Evolutionary conservation across 1,140 invertebrate genomes (phyloP).

Genomic region (Ectropis grisescens): DNA sequence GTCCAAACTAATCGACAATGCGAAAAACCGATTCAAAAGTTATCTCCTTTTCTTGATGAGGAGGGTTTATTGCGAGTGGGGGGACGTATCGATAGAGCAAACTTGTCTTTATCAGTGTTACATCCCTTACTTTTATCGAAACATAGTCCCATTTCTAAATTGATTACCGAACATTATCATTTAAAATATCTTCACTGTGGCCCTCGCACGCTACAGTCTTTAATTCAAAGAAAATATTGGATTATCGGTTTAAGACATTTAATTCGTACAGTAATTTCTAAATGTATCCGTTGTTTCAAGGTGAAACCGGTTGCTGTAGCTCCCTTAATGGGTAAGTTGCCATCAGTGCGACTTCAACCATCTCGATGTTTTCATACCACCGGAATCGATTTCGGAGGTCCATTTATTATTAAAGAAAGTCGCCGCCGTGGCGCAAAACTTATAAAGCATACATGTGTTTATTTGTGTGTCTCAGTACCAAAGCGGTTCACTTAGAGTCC

Average conservation of each 20-base stretch:
- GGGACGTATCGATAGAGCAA: constrained; percentile 1
- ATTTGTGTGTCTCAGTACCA: constrained; percentile 54
- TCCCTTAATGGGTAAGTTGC: constrained; percentile 11
- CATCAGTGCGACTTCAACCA: constrained; percentile 14
- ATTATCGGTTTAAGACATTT: constrained; percentile 3
- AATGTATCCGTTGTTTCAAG: constrained; percentile 7
- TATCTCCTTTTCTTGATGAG: constrained; percentile 3
- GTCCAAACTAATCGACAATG: no score
- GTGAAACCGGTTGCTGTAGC: neutral
- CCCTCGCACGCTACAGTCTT: constrained; percentile 1
- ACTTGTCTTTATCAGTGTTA: constrained; percentile 1
- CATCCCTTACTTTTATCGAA: constrained; percentile 6
- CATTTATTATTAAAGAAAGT: constrained; percentile 10
- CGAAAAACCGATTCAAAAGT: no score
- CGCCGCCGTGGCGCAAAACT: neutral
- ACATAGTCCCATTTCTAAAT: no score
- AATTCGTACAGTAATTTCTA: constrained; percentile 5
- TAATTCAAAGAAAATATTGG: constrained; percentile 1
- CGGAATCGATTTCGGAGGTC: constrained; percentile 28
- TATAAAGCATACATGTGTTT: constrained; percentile 49
- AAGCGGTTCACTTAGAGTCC: constrained; percentile 56
- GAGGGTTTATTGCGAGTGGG: constrained; percentile 8
- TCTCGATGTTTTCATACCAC: constrained; percentile 15
- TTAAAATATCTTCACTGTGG: constrained; percentile 2
- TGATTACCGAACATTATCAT: constrained; percentile 1